These are phyloP conservation scores for Chironomus striatipennis DNA, from an alignment of 1,140 invertebrate species.

Conservation along the genomic window DNA sequence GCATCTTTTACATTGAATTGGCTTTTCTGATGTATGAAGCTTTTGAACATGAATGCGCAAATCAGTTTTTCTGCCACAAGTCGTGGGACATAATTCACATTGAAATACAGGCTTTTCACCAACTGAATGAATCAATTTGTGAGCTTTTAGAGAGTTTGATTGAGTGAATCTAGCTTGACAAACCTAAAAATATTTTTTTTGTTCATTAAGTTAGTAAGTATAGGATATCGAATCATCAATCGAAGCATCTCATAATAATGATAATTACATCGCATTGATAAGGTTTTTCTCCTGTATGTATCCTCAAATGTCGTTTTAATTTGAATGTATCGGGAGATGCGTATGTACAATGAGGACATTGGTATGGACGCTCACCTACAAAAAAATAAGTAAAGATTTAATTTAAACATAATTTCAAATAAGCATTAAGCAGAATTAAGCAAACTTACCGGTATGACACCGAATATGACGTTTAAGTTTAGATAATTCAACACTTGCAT, in stretches of 20 bases:
- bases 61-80: slow-evolving; percentile 94
- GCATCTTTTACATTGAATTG: slow-evolving; percentile 86
- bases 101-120: slow-evolving; percentile 92
- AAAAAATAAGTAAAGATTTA: background rate
- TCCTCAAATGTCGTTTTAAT: slow-evolving; percentile 87
- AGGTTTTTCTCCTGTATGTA: slow-evolving; percentile 65
- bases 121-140: slow-evolving; percentile 83
- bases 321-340: slow-evolving; percentile 97
- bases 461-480: slow-evolving; percentile 89
- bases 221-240: too few species aligned
- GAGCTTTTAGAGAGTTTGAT: slow-evolving; percentile 90
- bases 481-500: slow-evolving; percentile 87
- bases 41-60: slow-evolving; percentile 94
- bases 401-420: background rate
- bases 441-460: slow-evolving; percentile 67
- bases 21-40: slow-evolving; percentile 87
- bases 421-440: too few species aligned
- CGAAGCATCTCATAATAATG: too few species aligned
- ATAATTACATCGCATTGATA: slow-evolving; percentile 71
- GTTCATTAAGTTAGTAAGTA: too few species aligned
- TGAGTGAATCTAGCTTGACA: slow-evolving; percentile 91
- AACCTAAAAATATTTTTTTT: slow-evolving; percentile 42
- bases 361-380: slow-evolving; percentile 49
- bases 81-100: slow-evolving; percentile 91
- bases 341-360: slow-evolving; percentile 95